phyloP scores from a whole-genome alignment of 2,888 invertebrate species.

The Tortrix viridana region DNA sequence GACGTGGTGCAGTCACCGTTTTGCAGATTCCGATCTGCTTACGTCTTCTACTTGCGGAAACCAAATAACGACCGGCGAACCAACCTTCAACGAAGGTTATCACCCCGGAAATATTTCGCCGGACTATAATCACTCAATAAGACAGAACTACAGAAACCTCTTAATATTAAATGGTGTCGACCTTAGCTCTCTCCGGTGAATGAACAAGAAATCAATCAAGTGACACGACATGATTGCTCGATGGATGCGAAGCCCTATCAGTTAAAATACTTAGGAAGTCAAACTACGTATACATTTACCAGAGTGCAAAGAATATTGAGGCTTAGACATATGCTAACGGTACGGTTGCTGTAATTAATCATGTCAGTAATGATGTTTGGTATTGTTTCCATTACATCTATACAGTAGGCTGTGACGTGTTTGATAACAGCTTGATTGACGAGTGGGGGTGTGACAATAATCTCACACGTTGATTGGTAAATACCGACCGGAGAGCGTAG shows the following conservation, averaged over 20 bases:
- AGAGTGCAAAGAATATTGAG: not conserved
- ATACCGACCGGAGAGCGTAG: slow-evolving; percentile 42
- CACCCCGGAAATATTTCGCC: slow-evolving; percentile 42
- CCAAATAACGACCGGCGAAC: slow-evolving; percentile 39
- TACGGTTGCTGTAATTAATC: slow-evolving; percentile 24
- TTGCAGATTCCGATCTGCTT: slow-evolving; percentile 35
- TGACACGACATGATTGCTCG: slow-evolving; percentile 55
- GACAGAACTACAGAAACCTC: slow-evolving; percentile 49
- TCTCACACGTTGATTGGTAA: slow-evolving; percentile 45
- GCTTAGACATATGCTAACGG: not conserved
- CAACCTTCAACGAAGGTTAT: slow-evolving; percentile 47
- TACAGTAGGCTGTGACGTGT: slow-evolving; percentile 48
- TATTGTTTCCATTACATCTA: slow-evolving; percentile 41
- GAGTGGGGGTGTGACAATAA: slow-evolving; percentile 46
- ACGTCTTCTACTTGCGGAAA: slow-evolving; percentile 38
- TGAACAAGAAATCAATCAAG: slow-evolving; percentile 50
- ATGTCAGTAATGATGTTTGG: slow-evolving; percentile 28
- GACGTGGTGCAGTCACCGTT: slow-evolving; percentile 35
- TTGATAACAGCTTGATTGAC: slow-evolving; percentile 44
- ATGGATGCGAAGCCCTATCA: slow-evolving; percentile 44
- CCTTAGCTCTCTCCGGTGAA: slow-evolving; percentile 47
- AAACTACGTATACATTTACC: slow-evolving; percentile 4
- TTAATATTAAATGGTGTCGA: slow-evolving; percentile 48
- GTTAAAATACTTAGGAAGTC: slow-evolving; percentile 5
- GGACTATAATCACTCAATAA: slow-evolving; percentile 38